Evolutionary conservation across 2,113 vertebrate species (phyloP).

Genomic region (Eidolon helvum): DNA sequence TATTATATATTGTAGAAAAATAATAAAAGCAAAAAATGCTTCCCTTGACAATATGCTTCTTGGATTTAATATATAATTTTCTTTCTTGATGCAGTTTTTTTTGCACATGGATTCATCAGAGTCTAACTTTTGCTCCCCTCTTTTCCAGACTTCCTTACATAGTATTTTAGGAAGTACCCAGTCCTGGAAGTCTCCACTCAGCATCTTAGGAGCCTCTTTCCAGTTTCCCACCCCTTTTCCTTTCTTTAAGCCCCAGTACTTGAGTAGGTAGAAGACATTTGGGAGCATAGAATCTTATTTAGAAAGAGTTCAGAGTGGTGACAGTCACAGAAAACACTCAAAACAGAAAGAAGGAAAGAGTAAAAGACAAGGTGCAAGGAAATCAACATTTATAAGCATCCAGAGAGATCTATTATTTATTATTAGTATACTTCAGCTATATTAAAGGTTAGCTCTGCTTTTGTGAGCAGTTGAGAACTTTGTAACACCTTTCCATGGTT

Average conservation of each 20-base stretch:
- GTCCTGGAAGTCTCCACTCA: neutral
- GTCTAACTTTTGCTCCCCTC: neutral
- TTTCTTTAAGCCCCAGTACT: neutral
- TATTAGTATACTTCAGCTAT: neutral
- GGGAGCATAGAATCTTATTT: neutral
- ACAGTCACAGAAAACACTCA: neutral
- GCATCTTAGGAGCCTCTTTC: neutral
- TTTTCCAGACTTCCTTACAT: neutral
- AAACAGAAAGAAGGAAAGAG: neutral
- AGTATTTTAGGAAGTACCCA: neutral
- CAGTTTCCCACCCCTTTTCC: neutral
- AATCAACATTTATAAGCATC: neutral
- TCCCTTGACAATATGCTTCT: neutral
- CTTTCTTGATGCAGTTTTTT: neutral
- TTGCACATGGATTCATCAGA: neutral
- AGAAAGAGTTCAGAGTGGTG: neutral
- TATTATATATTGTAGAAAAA: neutral
- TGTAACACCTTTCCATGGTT: neutral
- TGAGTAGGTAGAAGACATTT: neutral
- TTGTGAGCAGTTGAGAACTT: neutral
- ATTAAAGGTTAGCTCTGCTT: neutral
- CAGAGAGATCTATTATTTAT: neutral
- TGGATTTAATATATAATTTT: neutral
- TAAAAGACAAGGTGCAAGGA: neutral
- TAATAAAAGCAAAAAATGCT: neutral